phyloP scores from a whole-genome alignment of 2,888 invertebrate species.

The Stenurella melanura region DNA sequence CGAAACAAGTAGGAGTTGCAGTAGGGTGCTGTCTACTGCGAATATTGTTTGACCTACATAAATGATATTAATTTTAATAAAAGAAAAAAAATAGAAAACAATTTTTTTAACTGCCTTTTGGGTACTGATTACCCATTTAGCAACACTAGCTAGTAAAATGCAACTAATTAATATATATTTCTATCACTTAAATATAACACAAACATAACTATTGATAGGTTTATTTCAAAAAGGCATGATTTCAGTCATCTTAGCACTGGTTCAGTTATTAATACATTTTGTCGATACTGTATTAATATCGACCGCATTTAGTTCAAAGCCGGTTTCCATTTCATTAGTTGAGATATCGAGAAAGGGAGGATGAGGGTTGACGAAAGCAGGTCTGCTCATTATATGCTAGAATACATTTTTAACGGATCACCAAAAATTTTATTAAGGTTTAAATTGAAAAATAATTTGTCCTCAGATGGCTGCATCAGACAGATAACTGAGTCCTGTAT shows the following conservation, averaged over 20 bases:
- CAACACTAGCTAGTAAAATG: too few relatives aligned
- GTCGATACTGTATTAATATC: too few relatives aligned
- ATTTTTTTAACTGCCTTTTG: too few relatives aligned
- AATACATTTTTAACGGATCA: not conserved
- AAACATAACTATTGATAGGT: too few relatives aligned
- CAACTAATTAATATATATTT: too few relatives aligned
- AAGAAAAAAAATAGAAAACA: too few relatives aligned
- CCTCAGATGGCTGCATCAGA: not conserved
- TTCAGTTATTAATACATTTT: not conserved
- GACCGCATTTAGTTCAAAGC: not conserved
- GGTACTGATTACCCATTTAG: too few relatives aligned
- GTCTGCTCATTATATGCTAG: slow-evolving; percentile 4
- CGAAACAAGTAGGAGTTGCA: too few relatives aligned
- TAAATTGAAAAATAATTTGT: not conserved
- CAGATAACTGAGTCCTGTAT: not conserved
- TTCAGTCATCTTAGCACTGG: not conserved
- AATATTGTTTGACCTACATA: too few relatives aligned
- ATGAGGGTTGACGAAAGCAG: not conserved
- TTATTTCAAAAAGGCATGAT: not conserved
- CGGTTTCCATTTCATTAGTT: slow-evolving; percentile 1
- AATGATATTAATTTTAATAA: too few relatives aligned
- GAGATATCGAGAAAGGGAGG: not conserved
- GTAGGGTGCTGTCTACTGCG: too few relatives aligned
- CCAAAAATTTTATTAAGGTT: not conserved
- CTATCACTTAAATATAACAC: too few relatives aligned